Conservation (phyloP, 2,888 invertebrate species). For the Brachyopa scutellaris region DNA sequence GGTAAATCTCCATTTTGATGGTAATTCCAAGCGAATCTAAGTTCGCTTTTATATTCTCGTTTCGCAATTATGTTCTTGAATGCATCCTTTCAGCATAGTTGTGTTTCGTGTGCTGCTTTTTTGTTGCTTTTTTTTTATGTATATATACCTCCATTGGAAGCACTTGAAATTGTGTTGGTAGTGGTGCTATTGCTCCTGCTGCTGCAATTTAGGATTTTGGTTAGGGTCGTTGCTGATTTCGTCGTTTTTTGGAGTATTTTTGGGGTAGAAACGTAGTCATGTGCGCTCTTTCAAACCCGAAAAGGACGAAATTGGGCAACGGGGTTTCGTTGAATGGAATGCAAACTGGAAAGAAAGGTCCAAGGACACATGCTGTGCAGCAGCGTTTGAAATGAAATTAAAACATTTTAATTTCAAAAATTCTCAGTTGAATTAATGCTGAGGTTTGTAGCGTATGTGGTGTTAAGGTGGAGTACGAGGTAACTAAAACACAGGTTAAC, state of each 20-base stretch:
- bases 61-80: slow-evolving; percentile 32
- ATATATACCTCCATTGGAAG: not conserved
- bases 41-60: slow-evolving; percentile 13
- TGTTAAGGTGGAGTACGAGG: not conserved
- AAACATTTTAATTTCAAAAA: slow-evolving; percentile 45
- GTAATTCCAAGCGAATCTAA: slow-evolving; percentile 11
- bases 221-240: not conserved
- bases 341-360: not conserved
- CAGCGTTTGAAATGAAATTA: not conserved
- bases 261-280: not conserved
- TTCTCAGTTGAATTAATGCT: slow-evolving; percentile 22
- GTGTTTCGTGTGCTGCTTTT: not conserved
- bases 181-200: not conserved
- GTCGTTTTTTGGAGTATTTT: not conserved
- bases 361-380: slow-evolving; percentile 14
- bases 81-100: slow-evolving; percentile 25
- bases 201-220: slow-evolving; percentile 20
- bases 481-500: not conserved
- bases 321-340: slow-evolving; percentile 3
- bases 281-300: not conserved
- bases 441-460: slow-evolving; percentile 2
- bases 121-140: no score
- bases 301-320: not conserved
- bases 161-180: not conserved
- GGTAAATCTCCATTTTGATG: not conserved